Conservation (phyloP, 2,888 invertebrate genomes). For the Dioctria rufipes region DNA sequence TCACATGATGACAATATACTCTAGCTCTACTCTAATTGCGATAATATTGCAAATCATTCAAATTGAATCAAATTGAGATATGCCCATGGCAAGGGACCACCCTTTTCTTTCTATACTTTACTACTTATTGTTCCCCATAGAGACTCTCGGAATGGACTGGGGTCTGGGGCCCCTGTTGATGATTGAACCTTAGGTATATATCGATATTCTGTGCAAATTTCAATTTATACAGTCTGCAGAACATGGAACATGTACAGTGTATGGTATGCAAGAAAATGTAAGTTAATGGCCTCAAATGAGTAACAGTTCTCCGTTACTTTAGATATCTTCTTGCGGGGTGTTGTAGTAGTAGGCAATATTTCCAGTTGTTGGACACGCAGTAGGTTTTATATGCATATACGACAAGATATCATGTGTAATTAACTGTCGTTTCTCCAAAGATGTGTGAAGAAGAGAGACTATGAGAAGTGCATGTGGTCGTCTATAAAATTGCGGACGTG, state of each 20-base stretch:
- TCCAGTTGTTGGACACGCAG: constrained; percentile 21
- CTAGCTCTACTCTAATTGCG: background rate
- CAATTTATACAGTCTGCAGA: background rate
- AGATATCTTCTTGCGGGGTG: constrained; percentile 7
- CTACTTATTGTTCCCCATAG: too few relatives aligned
- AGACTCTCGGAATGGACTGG: background rate
- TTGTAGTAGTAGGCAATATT: background rate
- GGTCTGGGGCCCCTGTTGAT: background rate
- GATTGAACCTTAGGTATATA: background rate
- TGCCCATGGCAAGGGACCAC: background rate
- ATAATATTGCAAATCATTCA: constrained; percentile 10
- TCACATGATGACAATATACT: too few relatives aligned
- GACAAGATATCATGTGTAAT: constrained; percentile 25
- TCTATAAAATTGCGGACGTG: too few relatives aligned
- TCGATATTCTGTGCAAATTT: constrained; percentile 19
- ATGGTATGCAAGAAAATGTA: constrained; percentile 40
- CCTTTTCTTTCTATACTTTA: background rate
- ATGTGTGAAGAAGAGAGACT: constrained; percentile 3
- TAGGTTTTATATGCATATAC: background rate
- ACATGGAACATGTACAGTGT: background rate
- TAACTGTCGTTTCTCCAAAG: constrained; percentile 34
- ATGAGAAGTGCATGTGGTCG: constrained; percentile 10
- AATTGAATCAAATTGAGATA: constrained; percentile 1
- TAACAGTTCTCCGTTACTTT: constrained; percentile 47
- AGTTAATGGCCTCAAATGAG: constrained; percentile 50